A percentile compares a stretch with the other conserved stretches of the same genome.
Evolutionary conservation across 2,888 invertebrate species (phyloP).

Genomic region (Cyclophora punctaria): DNA sequence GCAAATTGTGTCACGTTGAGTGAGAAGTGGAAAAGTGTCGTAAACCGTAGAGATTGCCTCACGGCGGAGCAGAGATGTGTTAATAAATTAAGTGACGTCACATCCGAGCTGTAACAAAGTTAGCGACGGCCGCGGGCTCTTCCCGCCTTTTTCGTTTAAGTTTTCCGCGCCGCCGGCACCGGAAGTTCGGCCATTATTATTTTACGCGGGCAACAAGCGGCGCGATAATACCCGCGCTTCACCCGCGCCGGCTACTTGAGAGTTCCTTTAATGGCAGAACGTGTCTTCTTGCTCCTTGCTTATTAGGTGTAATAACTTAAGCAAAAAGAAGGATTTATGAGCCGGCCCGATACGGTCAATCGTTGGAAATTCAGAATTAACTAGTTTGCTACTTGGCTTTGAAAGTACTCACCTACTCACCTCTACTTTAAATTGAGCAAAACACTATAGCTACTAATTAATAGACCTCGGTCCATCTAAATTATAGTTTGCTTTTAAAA

Average conservation of each 20-base stretch:
- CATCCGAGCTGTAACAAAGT: conserved; percentile 64
- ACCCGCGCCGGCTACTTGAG: conserved; percentile 46
- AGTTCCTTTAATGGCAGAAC: conserved; percentile 65
- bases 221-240: conserved; percentile 72
- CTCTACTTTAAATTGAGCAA: too few relatives aligned
- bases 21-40: conserved; percentile 55
- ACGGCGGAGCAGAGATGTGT: conserved; percentile 53
- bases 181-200: conserved; percentile 76
- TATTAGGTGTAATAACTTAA: conserved; percentile 73
- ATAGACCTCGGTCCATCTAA: too few relatives aligned
- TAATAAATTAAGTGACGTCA: conserved; percentile 75
- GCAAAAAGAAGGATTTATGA: conserved; percentile 60
- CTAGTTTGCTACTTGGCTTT: too few relatives aligned
- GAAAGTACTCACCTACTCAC: too few relatives aligned
- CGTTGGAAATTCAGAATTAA: conserved; percentile 12
- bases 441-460: too few relatives aligned
- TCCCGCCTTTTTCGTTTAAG: conserved; percentile 70
- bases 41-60: conserved; percentile 49
- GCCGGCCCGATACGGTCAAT: conserved; percentile 31
- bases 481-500: too few relatives aligned
- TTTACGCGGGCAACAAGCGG: conserved; percentile 76
- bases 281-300: conserved; percentile 70
- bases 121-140: conserved; percentile 63
- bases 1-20: conserved; percentile 41
- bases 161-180: conserved; percentile 74